These are phyloP conservation scores for Lasius platythorax DNA, from an alignment of 2,888 invertebrate genomes.

Conservation along the genomic window DNA sequence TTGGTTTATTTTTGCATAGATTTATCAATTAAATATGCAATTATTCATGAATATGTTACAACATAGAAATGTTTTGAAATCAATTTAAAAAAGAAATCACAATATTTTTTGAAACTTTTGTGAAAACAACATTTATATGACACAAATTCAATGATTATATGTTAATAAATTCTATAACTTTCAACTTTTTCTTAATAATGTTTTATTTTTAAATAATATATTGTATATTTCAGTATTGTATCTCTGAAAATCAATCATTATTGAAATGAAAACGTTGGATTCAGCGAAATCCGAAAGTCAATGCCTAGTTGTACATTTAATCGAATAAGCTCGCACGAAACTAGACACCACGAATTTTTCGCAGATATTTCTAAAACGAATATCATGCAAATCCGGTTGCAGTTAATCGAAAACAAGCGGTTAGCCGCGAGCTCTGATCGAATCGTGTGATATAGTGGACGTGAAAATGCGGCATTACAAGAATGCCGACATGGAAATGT, in stretches of 20 bases:
- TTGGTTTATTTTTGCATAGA: too few relatives aligned
- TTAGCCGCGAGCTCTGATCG: slow-evolving; percentile 40
- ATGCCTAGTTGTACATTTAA: background rate
- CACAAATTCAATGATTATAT: background rate
- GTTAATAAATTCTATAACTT: background rate
- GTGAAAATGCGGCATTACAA: slow-evolving; percentile 36
- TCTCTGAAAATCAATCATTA: background rate
- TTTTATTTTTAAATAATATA: background rate
- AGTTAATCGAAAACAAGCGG: slow-evolving; percentile 40
- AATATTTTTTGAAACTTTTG: background rate
- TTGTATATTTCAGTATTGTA: background rate
- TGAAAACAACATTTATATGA: background rate
- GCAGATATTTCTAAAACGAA: background rate
- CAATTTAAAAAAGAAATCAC: background rate
- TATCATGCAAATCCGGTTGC: slow-evolving; percentile 35
- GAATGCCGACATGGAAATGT: slow-evolving; percentile 54
- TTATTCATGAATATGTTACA: too few relatives aligned
- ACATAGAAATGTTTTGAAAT: too few relatives aligned
- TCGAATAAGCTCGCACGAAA: background rate
- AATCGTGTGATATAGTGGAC: slow-evolving; percentile 23
- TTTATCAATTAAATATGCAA: too few relatives aligned
- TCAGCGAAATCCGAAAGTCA: background rate
- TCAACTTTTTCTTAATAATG: background rate
- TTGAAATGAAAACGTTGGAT: background rate
- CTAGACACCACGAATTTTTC: slow-evolving; percentile 6